Evolutionary conservation across 2,888 invertebrate species (phyloP).

Genomic region (Ommatoiulus sabulosus): DNA sequence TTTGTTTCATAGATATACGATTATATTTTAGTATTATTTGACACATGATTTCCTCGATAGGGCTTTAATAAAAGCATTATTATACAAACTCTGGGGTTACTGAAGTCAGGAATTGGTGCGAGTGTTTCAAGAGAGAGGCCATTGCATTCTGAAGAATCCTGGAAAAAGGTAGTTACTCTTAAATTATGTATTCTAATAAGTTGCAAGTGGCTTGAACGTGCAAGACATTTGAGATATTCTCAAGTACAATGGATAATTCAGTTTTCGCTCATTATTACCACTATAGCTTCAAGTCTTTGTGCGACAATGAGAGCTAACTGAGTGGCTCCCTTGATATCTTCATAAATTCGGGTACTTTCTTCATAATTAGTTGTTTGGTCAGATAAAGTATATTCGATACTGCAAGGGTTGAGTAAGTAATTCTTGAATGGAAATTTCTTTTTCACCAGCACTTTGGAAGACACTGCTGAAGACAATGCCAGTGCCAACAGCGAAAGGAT

Average conservation of each 20-base stretch:
- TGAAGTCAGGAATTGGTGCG: conserved; percentile 14
- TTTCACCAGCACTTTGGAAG: not conserved
- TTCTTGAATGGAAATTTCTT: conserved; percentile 43
- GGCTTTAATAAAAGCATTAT: not conserved
- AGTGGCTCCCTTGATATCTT: conserved; percentile 12
- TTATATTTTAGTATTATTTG: too few species aligned
- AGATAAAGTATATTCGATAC: not conserved
- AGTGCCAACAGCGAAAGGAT: not conserved
- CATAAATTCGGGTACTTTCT: not conserved
- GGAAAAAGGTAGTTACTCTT: not conserved
- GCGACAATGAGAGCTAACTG: not conserved
- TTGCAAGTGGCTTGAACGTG: too few species aligned
- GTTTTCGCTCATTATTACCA: conserved; percentile 1
- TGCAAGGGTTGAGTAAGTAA: conserved; percentile 37
- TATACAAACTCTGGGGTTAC: not conserved
- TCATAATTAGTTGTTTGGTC: not conserved
- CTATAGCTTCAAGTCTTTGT: conserved; percentile 37
- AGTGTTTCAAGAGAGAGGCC: conserved; percentile 37
- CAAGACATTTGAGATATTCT: too few species aligned
- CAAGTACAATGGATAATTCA: too few species aligned
- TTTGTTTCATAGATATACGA: too few species aligned
- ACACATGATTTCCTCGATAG: not conserved
- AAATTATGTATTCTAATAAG: not conserved
- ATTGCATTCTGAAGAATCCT: conserved; percentile 48
- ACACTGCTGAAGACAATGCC: not conserved